Evolutionary conservation across 2,888 invertebrate genomes (phyloP).

Genomic region (Drosophila peninsularis): DNA sequence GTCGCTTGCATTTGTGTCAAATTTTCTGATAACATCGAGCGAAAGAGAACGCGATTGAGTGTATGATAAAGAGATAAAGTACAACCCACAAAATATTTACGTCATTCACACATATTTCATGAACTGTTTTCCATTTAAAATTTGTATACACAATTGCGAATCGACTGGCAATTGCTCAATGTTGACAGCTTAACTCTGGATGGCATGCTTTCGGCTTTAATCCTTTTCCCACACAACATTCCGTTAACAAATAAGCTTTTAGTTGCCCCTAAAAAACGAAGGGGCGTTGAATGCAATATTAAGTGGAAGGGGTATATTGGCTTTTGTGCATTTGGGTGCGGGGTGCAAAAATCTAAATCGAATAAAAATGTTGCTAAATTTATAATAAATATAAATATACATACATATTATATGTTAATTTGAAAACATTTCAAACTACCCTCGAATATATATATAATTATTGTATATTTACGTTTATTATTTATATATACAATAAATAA

Average conservation of each 20-base stretch:
- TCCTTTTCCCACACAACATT: constrained; percentile 27
- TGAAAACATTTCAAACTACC: no score
- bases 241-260: constrained; percentile 22
- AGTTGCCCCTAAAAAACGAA: not conserved
- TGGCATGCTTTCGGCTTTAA: constrained; percentile 6
- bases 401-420: no score
- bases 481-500: not conserved
- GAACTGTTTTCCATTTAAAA: not conserved
- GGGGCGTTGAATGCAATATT: no score
- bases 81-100: not conserved
- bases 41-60: not conserved
- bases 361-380: no score
- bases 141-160: not conserved
- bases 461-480: not conserved
- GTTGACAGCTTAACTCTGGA: constrained; percentile 4
- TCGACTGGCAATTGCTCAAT: constrained; percentile 14
- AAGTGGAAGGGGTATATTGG: not conserved
- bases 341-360: no score
- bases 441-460: not conserved
- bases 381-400: no score
- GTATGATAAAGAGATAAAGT: constrained; percentile 3
- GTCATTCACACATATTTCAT: constrained; percentile 1
- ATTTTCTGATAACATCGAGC: constrained; percentile 7
- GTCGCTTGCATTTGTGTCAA: constrained; percentile 11
- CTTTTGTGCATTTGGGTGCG: not conserved